Conservation (phyloP, 2,797 vertebrate species). For the Acridotheres tristis region DNA sequence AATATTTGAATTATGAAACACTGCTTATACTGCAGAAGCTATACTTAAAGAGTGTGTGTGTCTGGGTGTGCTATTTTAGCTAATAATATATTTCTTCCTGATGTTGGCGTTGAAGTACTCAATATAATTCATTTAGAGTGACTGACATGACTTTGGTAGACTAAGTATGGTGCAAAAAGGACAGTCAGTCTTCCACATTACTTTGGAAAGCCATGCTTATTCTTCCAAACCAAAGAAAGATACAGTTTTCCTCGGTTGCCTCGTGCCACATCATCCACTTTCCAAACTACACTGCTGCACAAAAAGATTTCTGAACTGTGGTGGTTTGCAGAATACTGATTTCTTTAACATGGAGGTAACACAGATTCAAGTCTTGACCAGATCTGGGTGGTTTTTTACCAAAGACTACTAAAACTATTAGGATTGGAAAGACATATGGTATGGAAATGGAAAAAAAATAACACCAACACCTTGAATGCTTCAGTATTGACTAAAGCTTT, state of each 20-base stretch:
- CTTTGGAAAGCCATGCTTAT: background rate
- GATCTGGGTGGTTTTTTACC: accelerated
- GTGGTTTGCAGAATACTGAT: accelerated
- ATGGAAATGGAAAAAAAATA: background rate
- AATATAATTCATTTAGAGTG: background rate
- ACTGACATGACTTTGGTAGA: background rate
- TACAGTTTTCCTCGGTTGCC: background rate
- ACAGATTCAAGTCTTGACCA: background rate
- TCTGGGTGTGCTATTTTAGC: background rate
- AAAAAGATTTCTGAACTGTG: background rate
- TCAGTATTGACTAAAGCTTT: background rate
- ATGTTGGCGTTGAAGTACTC: background rate
- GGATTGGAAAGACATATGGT: accelerated
- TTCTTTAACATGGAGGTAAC: background rate
- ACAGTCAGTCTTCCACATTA: background rate
- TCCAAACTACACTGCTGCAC: background rate
- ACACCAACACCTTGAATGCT: background rate
- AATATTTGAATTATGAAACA: background rate
- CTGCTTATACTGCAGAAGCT: background rate
- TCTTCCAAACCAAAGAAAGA: background rate
- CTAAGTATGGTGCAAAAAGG: background rate
- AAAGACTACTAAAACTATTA: background rate
- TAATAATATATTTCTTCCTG: background rate
- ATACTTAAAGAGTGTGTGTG: background rate
- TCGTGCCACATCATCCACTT: background rate